These are phyloP conservation scores for Drosophila punjabiensis DNA, from an alignment of 1,140 invertebrate genomes.

Conservation along the genomic window DNA sequence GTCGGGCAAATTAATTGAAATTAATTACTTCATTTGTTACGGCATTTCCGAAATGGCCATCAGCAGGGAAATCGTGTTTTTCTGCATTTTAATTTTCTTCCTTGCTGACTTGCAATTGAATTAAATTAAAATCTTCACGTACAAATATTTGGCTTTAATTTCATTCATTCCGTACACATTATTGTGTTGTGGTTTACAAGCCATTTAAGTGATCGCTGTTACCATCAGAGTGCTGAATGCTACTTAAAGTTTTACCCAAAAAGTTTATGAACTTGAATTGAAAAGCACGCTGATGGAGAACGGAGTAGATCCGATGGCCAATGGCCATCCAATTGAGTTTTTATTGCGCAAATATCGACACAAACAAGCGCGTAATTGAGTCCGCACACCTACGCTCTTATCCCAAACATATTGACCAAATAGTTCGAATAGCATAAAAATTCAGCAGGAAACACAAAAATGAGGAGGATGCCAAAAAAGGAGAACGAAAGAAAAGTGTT, in stretches of 20 bases:
- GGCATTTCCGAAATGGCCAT: constrained; percentile 20
- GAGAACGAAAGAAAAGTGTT: constrained; percentile 56
- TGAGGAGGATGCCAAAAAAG: constrained; percentile 48
- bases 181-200: constrained; percentile 51
- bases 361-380: constrained; percentile 75
- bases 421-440: constrained; percentile 62
- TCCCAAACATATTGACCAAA: constrained; percentile 7
- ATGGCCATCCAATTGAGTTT: constrained; percentile 62
- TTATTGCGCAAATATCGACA: constrained; percentile 67
- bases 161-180: constrained; percentile 14
- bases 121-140: constrained; percentile 49
- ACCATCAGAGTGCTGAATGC: constrained; percentile 7
- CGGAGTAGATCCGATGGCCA: constrained; percentile 18
- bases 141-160: constrained; percentile 66
- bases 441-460: constrained; percentile 66
- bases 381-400: constrained; percentile 31
- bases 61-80: constrained; percentile 21
- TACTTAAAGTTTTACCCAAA: constrained; percentile 25
- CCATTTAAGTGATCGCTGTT: constrained; percentile 38
- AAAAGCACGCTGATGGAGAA: not conserved
- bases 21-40: constrained; percentile 67
- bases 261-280: not conserved
- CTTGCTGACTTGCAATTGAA: constrained; percentile 45
- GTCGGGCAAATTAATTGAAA: constrained; percentile 66
- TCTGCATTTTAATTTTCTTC: constrained; percentile 27